phyloP scores from a whole-genome alignment of 2,113 vertebrate genomes.

The Corvus moneduloides region DNA sequence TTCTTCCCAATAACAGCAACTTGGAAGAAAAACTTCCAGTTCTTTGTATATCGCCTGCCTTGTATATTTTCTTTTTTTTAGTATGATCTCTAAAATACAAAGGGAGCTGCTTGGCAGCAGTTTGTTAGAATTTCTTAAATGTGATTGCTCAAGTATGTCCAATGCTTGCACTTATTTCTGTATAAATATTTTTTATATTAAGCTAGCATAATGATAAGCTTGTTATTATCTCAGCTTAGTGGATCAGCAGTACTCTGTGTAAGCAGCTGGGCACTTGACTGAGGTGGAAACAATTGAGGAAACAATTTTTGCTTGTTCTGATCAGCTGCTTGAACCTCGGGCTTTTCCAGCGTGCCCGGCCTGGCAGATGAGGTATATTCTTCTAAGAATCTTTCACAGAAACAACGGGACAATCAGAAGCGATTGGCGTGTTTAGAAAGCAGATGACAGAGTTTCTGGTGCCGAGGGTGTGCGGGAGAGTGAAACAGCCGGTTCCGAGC shows the following conservation, averaged over 20 bases:
- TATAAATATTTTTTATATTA: neutral
- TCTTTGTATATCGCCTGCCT: neutral
- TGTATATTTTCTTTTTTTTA: neutral
- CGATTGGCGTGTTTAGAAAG: neutral
- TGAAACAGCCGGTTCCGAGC: neutral
- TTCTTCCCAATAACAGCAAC: neutral
- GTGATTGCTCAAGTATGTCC: neutral
- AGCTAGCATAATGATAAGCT: neutral
- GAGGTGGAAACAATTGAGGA: neutral
- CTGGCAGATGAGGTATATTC: neutral
- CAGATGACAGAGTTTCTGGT: rapidly evolving
- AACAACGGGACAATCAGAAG: neutral
- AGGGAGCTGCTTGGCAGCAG: neutral
- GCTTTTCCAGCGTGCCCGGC: neutral
- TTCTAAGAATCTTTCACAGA: neutral
- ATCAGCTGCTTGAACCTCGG: too few relatives aligned
- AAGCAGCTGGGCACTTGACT: neutral
- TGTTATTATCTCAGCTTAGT: neutral
- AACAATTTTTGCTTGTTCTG: neutral
- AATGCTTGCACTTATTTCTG: neutral
- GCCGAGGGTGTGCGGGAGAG: neutral
- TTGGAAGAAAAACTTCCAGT: neutral
- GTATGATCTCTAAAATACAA: neutral
- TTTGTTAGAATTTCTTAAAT: neutral
- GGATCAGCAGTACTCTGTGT: neutral